These are phyloP conservation scores for Lithophane leautieri DNA, from an alignment of 2,888 invertebrate species.

Conservation along the genomic window DNA sequence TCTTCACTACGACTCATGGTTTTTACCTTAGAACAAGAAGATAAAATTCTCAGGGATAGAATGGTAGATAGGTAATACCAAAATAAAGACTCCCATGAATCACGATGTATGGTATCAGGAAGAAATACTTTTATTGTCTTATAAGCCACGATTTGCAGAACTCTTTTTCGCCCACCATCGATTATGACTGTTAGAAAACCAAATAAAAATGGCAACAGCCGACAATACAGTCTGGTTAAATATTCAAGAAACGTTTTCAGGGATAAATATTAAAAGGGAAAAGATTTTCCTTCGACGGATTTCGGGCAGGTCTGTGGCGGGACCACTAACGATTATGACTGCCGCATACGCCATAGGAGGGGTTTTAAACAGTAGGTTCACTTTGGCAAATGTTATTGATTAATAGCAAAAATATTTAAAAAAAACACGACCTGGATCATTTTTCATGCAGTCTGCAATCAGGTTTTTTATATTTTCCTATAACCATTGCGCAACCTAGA, in stretches of 20 bases:
- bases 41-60: background rate
- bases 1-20: background rate
- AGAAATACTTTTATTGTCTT: background rate
- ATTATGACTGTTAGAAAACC: background rate
- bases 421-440: no score
- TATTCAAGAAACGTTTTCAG: conserved; percentile 34
- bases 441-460: no score
- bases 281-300: conserved; percentile 38
- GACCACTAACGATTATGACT: conserved; percentile 61
- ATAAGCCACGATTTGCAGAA: background rate
- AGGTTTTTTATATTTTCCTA: no score
- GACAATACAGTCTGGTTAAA: conserved; percentile 16
- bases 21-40: background rate
- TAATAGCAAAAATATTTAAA: no score
- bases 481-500: no score
- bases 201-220: background rate
- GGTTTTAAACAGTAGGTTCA: conserved; percentile 4
- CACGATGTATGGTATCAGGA: background rate
- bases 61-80: background rate
- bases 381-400: background rate
- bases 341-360: conserved; percentile 13
- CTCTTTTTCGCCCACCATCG: background rate
- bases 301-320: conserved; percentile 37
- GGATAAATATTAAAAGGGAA: conserved; percentile 34
- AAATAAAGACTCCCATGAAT: background rate